Base-by-base conservation (phyloP, 1,140 invertebrate species). In the Chironomus striatipennis region DNA sequence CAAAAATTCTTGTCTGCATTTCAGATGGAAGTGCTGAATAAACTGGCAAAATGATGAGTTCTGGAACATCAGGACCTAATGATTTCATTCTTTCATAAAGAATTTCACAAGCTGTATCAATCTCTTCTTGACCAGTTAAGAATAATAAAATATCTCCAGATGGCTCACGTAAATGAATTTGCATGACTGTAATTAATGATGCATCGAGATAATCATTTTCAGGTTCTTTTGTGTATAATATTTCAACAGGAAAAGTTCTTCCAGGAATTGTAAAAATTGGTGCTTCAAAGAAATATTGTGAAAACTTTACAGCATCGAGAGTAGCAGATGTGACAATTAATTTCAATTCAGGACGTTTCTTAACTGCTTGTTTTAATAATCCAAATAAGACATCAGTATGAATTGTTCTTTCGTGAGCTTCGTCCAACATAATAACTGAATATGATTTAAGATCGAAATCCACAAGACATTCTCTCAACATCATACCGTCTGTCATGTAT, bases 401-500 rank as follows among this genome's bases (percentile, higher is more conserved):
- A 24, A 99, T 84, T 0, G 98, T 99, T 78, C 97, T 88, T 86
- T 99, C 98, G 83, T 99, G 98, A 82, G 98, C 98, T 83, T 99
- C 98, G 81, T 99, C 98, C 34, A 99, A 89, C 43, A 99, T 83
- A 75, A 99, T 95, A 1, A 95, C 93, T 81, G 97, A 93, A 84
- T 99, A 99, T 73, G 91, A 90, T 79, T 99, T 96, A 17, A 99
- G 83, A 88, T 99, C 93, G 0, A 98, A 98, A 85, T 99, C 97
- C 5, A 96, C 98, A 98, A 99, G 99, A 0, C 95, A 98, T 86
- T 99, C 98, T 75, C 98, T 86, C 21, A 99, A 85, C 80, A 99
- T 89, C 98, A 99, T 99, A 96, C 98, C 98, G 81, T 99, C 98
- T 10, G 98, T 99, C 93, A 99, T 97, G 81, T 99, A 99, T 80